Evolutionary conservation across 2,888 invertebrate genomes (phyloP), one percentile per base, ranked within the genome.

Genomic region (Drosophila hamatofila): DNA sequence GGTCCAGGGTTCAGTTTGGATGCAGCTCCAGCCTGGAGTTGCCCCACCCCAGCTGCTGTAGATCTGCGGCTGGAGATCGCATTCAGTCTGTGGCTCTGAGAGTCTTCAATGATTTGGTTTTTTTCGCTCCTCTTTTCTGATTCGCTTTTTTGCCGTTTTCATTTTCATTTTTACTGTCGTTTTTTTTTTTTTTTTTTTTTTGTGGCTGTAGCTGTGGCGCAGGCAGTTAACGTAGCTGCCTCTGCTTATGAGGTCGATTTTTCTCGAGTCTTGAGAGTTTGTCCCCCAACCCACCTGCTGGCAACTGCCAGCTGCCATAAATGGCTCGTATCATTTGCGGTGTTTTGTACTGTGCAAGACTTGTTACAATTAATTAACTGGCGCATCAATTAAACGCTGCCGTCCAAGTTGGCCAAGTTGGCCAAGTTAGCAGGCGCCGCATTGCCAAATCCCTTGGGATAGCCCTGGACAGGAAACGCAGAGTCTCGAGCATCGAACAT

Each of bases 291-390:
- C 8, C 44, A 41, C n/a, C 21, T 7, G 12, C 49, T 9, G 3
- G 18, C 57, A 51, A 41, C 51, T 41, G 64, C 60, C 72, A 78
- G 52, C 81, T 78, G 74, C 71, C 81, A 83, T 83, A 76, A 75
- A 81, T 74, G 78, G 62, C 70, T 83, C 63, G 67, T 63, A 72
- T 80, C 77, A 60, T 75, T 83, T 58, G 84, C 87, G 46, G 64
- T 68, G 85, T 69, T 83, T 85, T 80, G 85, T 72, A 69, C 70
- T 67, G 59, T 58, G 57, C 49, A 67, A 58, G 64, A 83, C 83
- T 85, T 88, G 88, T 86, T 86, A 83, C 84, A 85, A 85, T 86
- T 85, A 85, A 85, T 85, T 88, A 88, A 86, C 87, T 86, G 64
- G 66, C 57, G 86, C 81, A 85, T 88, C 83, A 84, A 84, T 88